A percentile compares a stretch with the other conserved stretches of the same genome.
phyloP scores from a whole-genome alignment of 2,797 vertebrate species.

The Tragopan temminckii region DNA sequence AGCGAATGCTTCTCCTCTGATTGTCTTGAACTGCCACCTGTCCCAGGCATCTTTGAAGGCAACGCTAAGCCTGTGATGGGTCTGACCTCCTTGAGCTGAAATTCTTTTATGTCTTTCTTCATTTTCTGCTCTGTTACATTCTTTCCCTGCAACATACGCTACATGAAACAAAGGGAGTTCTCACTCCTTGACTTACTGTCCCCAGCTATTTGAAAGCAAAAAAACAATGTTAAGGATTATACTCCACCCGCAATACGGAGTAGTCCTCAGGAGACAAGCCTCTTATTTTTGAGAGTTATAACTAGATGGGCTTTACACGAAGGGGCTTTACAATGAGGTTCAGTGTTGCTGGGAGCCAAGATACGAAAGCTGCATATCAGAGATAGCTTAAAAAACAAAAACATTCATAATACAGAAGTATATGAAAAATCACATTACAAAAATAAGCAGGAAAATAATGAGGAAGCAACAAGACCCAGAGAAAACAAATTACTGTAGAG shows the following conservation, averaged over 20 bases:
- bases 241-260: constrained; percentile 77
- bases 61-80: constrained; percentile 96
- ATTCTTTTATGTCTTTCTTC: constrained; percentile 99
- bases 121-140: constrained; percentile 96
- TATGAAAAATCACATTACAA: constrained; percentile 66
- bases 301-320: constrained; percentile 73
- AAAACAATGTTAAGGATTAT: constrained; percentile 86
- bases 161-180: constrained; percentile 87
- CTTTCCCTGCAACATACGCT: constrained; percentile 80
- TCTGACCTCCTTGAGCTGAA: constrained; percentile 97
- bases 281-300: constrained; percentile 84
- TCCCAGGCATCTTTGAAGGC: constrained; percentile 99
- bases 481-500: constrained; percentile 14
- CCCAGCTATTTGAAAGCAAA: constrained; percentile 85
- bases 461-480: constrained; percentile 52
- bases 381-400: constrained; percentile 83
- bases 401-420: constrained; percentile 65
- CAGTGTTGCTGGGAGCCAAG: constrained; percentile 76
- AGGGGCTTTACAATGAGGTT: constrained; percentile 78
- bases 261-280: constrained; percentile 82
- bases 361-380: constrained; percentile 80
- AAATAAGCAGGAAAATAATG: constrained; percentile 60
- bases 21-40: constrained; percentile 99
- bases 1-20: constrained; percentile 92
- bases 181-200: constrained; percentile 85